Evolutionary conservation across 2,113 vertebrate genomes (phyloP).

Genomic region (Emberiza fucata): DNA sequence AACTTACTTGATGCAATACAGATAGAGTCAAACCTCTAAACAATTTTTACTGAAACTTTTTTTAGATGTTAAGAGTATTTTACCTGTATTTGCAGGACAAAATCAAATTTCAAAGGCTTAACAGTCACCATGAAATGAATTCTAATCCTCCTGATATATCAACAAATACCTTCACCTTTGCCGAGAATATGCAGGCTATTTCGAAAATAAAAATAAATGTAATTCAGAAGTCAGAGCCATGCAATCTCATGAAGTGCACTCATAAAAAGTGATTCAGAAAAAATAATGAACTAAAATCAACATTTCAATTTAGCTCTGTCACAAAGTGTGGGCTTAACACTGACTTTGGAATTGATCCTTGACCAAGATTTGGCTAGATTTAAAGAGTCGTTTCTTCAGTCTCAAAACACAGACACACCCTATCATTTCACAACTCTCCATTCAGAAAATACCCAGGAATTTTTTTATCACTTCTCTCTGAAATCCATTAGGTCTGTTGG

Average conservation of each 20-base stretch:
- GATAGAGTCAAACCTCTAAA: background rate
- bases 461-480: background rate
- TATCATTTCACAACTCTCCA: background rate
- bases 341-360: background rate
- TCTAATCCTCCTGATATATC: background rate
- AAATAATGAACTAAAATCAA: background rate
- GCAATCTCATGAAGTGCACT: background rate
- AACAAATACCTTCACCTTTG: background rate
- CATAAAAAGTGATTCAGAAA: background rate
- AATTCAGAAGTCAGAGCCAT: background rate
- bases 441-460: background rate
- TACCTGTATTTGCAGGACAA: background rate
- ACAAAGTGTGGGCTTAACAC: background rate
- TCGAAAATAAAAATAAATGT: background rate
- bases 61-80: background rate
- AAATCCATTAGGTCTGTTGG: background rate
- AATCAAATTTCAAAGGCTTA: background rate
- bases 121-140: background rate
- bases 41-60: background rate
- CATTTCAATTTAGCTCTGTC: background rate
- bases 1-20: background rate
- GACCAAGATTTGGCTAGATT: background rate
- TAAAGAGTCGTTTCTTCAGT: background rate
- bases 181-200: background rate
- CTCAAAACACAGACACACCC: background rate